These are phyloP conservation scores for Sus cebifrons DNA, from an alignment of 2,797 vertebrate genomes.

Conservation along the genomic window DNA sequence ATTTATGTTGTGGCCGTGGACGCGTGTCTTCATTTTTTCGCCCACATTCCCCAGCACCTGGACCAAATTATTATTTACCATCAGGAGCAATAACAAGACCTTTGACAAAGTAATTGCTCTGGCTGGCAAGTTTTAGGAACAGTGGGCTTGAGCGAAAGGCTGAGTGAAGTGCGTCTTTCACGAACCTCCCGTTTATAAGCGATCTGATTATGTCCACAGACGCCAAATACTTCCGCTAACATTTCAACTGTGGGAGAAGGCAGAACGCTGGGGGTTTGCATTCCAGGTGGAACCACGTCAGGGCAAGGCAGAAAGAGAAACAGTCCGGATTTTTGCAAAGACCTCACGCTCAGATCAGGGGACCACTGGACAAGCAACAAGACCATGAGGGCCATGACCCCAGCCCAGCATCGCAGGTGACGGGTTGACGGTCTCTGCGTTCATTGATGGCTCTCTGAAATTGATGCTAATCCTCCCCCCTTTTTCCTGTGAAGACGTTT, in stretches of 20 bases:
- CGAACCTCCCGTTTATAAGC: not conserved
- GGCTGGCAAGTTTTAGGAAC: not conserved
- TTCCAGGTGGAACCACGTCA: not conserved
- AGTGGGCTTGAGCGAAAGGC: not conserved
- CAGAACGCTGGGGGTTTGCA: not conserved
- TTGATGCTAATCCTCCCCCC: accelerated
- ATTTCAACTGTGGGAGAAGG: not conserved
- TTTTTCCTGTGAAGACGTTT: not conserved
- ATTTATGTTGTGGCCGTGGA: not conserved
- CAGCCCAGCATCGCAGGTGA: not conserved
- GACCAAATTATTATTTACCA: slow-evolving; percentile 41
- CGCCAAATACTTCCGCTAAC: accelerated
- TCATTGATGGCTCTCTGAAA: not conserved
- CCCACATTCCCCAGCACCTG: slow-evolving; percentile 62
- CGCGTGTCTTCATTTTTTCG: not conserved
- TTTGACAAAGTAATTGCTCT: not conserved
- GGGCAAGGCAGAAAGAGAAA: not conserved
- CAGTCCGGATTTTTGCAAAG: not conserved
- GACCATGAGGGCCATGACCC: not conserved
- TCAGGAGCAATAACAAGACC: not conserved
- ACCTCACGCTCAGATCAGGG: not conserved
- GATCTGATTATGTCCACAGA: accelerated
- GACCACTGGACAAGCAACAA: accelerated
- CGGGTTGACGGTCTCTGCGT: accelerated
- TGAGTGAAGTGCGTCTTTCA: accelerated